Evolutionary conservation across 2,797 vertebrate genomes (phyloP).

Genomic region (Buceros bicornis): DNA sequence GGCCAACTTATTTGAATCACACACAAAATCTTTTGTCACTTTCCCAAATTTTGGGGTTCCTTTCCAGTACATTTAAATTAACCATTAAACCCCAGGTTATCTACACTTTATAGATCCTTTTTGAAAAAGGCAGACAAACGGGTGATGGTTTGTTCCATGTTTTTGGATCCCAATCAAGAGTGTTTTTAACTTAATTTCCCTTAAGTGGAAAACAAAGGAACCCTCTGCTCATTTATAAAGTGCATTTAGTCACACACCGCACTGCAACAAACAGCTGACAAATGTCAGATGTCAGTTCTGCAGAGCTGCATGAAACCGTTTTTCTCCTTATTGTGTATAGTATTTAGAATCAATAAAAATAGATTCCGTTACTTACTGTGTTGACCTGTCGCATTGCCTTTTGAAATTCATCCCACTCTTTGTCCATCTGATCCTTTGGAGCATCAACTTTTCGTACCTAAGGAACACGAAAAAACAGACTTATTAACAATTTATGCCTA

Average conservation of each 20-base stretch:
- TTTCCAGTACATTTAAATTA: conserved; percentile 3
- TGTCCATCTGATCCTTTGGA: conserved; percentile 97
- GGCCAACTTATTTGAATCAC: not conserved
- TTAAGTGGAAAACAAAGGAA: not conserved
- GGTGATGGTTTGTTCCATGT: not conserved
- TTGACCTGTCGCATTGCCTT: conserved; percentile 96
- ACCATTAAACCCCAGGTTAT: not conserved
- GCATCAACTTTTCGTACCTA: conserved; percentile 95
- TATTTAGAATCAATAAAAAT: conserved; percentile 58
- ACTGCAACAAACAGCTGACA: conserved; percentile 51
- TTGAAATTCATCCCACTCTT: conserved; percentile 99
- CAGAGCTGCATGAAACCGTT: conserved; percentile 68
- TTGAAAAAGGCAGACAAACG: not conserved
- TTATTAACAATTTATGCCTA: not conserved
- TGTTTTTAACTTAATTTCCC: not conserved
- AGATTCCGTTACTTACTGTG: conserved; percentile 79
- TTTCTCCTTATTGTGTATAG: conserved; percentile 58
- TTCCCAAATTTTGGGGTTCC: not conserved
- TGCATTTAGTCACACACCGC: conserved; percentile 47
- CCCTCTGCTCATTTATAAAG: conserved; percentile 62
- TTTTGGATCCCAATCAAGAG: not conserved
- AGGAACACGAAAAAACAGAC: not conserved
- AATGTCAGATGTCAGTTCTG: conserved; percentile 48
- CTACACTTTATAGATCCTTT: not conserved
- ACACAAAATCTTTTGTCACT: not conserved